Percentiles rank a stretch among this genome's conserved stretches.
These are phyloP conservation scores for Dolomedes plantarius DNA, from an alignment of 2,888 invertebrate species.

Conservation along the genomic window DNA sequence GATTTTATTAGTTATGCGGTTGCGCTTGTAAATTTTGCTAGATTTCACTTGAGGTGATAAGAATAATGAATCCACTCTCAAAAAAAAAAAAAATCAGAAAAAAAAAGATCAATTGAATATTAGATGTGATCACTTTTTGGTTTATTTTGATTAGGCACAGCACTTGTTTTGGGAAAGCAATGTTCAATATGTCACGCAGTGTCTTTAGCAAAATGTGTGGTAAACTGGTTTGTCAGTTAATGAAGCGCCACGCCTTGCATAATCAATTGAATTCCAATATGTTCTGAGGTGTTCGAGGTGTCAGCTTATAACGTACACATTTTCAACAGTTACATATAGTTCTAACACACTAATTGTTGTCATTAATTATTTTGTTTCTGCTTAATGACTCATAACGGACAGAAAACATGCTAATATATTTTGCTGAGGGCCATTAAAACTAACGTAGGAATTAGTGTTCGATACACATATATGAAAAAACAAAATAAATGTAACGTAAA, in stretches of 20 bases:
- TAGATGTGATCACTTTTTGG: neutral
- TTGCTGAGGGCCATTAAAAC: too few species aligned
- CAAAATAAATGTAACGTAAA: too few species aligned
- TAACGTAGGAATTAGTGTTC: too few species aligned
- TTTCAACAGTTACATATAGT: neutral
- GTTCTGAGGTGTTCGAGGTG: neutral
- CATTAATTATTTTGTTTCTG: too few species aligned
- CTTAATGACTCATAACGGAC: too few species aligned
- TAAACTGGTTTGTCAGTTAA: conserved; percentile 2
- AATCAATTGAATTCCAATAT: neutral
- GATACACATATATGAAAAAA: too few species aligned
- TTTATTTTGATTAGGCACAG: neutral
- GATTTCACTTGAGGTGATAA: neutral
- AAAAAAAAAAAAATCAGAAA: too few species aligned
- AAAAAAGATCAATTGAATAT: neutral
- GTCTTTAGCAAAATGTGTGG: neutral
- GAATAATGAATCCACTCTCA: conserved; percentile 1
- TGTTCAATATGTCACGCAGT: neutral
- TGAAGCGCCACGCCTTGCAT: conserved; percentile 9
- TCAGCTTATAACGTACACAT: neutral
- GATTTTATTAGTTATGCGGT: neutral
- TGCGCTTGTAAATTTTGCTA: neutral
- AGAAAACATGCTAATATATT: too few species aligned
- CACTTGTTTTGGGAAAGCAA: neutral
- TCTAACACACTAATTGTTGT: neutral